Evolutionary conservation across 2,888 invertebrate genomes (phyloP), one percentile per base, ranked within the genome.

Genomic region (Drosophila multiciliata): DNA sequence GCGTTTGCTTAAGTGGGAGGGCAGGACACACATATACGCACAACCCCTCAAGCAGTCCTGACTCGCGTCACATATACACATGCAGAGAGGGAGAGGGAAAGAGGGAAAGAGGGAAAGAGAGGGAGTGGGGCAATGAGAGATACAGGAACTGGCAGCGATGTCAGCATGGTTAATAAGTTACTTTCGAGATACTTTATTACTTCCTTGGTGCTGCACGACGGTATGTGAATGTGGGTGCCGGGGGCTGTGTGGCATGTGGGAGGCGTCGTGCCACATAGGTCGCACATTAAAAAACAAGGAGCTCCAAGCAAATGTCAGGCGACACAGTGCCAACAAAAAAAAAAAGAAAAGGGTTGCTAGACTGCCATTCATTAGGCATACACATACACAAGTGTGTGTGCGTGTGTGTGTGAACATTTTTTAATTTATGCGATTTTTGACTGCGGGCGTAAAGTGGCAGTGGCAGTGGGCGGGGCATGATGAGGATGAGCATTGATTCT

Each of bases 141-240:
- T 58, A 75, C 75, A 83, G 78, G 78, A 87, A 82, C 78, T 83
- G 82, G 82, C 78, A 77, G 82, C 79, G 86, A 83, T 84, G 83
- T 87, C 83, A 87, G 88, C 87, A 87, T 90, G 90, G 90, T 89
- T 89, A 90, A 90, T 89, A 89, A 87, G 88, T 90, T 90, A 85
- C 88, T 87, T 83, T 90, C 71, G 80, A 87, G 86, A 84, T 90
- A 89, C 89, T 89, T 90, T 90, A 87, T 90, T 90, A 87, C 87
- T 89, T 89, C 90, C 89, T 87, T 89, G 78, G 68, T 78, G 72
- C 65, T 68, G 66, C 68, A 73, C 85, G 82, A 82, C 87, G 75
- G 59, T 65, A 40, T 42, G 42, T 23, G 32, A 20, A 15, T 17
- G 23, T 50, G 38, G 12, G 23, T 17, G 35, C 12, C 11, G 42